A percentile compares a stretch with the other conserved stretches of the same genome.
phyloP scores from a whole-genome alignment of 2,113 vertebrate species.

The Diphyllodes magnificus region DNA sequence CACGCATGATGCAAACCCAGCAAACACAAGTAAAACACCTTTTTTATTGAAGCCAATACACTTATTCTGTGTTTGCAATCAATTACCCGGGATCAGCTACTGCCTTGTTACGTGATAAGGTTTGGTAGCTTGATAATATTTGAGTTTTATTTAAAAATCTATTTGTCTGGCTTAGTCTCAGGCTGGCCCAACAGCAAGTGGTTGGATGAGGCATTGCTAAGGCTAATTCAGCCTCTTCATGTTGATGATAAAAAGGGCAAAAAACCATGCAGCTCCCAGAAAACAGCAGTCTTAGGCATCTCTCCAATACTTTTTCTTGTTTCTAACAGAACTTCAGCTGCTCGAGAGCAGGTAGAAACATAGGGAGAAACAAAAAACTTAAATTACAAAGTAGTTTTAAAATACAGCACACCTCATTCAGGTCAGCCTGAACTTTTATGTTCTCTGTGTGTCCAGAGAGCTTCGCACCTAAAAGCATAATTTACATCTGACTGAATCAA shows the following conservation, averaged over 20 bases:
- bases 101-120: background rate
- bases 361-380: background rate
- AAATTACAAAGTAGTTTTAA: background rate
- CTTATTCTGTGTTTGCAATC: background rate
- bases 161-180: background rate
- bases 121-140: background rate
- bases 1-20: background rate
- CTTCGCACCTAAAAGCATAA: background rate
- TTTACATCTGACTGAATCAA: background rate
- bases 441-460: background rate
- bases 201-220: background rate
- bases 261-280: background rate
- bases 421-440: background rate
- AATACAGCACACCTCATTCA: background rate
- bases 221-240: background rate
- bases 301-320: background rate
- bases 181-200: background rate
- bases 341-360: background rate
- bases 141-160: background rate
- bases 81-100: background rate
- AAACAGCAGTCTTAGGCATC: background rate
- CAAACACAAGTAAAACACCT: background rate
- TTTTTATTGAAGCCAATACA: background rate
- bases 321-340: background rate
- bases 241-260: background rate